Evolutionary conservation across 2,888 invertebrate genomes (phyloP), one percentile per base, ranked within the genome.

Genomic region (Parapristionchus giblindavisi): DNA sequence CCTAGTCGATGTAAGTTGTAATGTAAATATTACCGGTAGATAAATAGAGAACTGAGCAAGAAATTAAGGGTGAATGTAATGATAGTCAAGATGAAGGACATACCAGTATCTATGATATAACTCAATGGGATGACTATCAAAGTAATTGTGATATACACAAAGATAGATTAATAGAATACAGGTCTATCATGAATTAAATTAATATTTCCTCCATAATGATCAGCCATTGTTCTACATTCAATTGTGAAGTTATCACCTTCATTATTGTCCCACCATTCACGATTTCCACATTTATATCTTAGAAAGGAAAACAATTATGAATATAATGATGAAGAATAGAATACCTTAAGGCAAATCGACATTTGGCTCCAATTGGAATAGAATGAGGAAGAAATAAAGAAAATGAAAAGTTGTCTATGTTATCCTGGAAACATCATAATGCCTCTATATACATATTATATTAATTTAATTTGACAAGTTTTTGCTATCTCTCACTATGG

Each of bases 251-350:
- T 68, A 3, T 24, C 17, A 3, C 77, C 68, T 27, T 63, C 17
- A 48, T 75, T 75, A 48, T 75, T 75, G 32, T 75, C 75, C 75
- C 75, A 75, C 21, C 29, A 75, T 27, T 70, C 68, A 11, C 66
- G 54, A 34, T 68, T 51, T 8, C 48, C 60, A 27, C 72, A 72
- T 34, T 72, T 36, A 29, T 58, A 72, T n/a, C 72, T 72, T 32
- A n/a, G 65, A 43, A 17, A 27, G 21, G 54, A 27, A 24, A 70
- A 8, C 17, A 36, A 54, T 17, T 6, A 56, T 36, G 43, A 36
- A 2, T n/a, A 14, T 32, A 27, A 32, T 27, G 24, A 8, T 11
- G 63, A 63, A 29, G 2, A 6, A 51, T 32, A 52, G 6, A 51
- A 34, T 51, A 73, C 73, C 61, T 43, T 4, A 73, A 34, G 34